Evolutionary conservation across 2,888 invertebrate species (phyloP).

Genomic region (Anarsia innoxiella): DNA sequence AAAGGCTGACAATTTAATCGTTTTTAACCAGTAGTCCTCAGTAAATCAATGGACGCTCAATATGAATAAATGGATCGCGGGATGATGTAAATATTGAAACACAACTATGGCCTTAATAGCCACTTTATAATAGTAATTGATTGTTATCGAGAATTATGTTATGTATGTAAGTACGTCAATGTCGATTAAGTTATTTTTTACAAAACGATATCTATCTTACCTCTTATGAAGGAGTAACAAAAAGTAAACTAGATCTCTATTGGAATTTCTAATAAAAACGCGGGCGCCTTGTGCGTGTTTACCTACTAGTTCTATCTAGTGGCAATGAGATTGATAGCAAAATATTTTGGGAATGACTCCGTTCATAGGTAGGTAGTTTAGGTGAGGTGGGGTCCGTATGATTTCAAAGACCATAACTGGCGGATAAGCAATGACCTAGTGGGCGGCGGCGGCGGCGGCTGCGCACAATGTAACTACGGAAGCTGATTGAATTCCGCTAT

Average conservation of each 20-base stretch:
- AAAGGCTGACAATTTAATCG: conserved; percentile 1
- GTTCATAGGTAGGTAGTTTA: no score
- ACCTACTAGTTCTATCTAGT: background rate
- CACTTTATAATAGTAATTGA: background rate
- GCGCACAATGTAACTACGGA: conserved; percentile 26
- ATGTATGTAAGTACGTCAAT: conserved; percentile 12
- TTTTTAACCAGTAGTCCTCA: conserved; percentile 3
- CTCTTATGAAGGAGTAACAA: no score
- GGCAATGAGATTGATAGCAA: background rate
- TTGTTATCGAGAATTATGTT: conserved; percentile 4
- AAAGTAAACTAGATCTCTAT: conserved; percentile 29
- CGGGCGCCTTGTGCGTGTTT: no score
- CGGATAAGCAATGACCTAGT: background rate
- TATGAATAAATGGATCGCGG: conserved; percentile 1
- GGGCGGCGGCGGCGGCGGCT: conserved; percentile 17
- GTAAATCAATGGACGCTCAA: conserved; percentile 3
- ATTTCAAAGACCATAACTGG: no score
- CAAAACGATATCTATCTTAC: no score
- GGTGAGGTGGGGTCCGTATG: no score
- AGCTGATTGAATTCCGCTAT: conserved; percentile 30
- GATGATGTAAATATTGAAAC: conserved; percentile 5
- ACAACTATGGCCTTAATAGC: conserved; percentile 5
- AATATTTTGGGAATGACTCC: no score
- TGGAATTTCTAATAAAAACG: conserved; percentile 41
- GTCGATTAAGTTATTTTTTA: conserved; percentile 10